Percentiles rank a stretch among this genome's conserved stretches.
Evolutionary conservation across 1,140 invertebrate species (phyloP).

Genomic region (Lucilia cuprina): DNA sequence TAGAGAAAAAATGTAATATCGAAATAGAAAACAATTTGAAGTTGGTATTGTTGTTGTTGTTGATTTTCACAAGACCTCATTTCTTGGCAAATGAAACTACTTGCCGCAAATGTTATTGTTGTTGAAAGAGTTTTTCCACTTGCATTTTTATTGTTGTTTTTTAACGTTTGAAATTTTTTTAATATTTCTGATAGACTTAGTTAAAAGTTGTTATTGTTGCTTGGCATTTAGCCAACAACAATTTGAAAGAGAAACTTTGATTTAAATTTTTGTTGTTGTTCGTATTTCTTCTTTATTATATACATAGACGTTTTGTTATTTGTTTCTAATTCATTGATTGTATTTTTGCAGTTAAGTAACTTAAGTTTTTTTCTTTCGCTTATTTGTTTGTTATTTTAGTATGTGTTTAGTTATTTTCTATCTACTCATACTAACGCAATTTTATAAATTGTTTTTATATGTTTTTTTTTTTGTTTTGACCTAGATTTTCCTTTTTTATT

Average conservation of each 20-base stretch:
- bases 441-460: background rate
- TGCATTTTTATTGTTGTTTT: slow-evolving; percentile 5
- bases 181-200: background rate
- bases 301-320: background rate
- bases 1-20: background rate
- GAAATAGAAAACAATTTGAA: background rate
- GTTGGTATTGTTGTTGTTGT: slow-evolving; percentile 16
- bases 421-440: background rate
- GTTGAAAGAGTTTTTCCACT: slow-evolving; percentile 14
- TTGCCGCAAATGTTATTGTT: background rate
- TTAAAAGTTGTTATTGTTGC: background rate
- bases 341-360: slow-evolving; percentile 15
- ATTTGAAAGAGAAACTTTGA: slow-evolving; percentile 6
- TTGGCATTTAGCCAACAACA: slow-evolving; percentile 16
- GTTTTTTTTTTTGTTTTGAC: background rate
- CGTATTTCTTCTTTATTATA: background rate
- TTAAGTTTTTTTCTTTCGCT: background rate
- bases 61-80: slow-evolving; percentile 32
- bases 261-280: background rate
- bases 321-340: slow-evolving; percentile 17
- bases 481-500: background rate
- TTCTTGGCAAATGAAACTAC: slow-evolving; percentile 30
- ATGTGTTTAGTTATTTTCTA: background rate
- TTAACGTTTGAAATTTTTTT: background rate
- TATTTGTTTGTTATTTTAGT: no score